phyloP scores from a whole-genome alignment of 2,113 vertebrate genomes.

The Cacatua alba region DNA sequence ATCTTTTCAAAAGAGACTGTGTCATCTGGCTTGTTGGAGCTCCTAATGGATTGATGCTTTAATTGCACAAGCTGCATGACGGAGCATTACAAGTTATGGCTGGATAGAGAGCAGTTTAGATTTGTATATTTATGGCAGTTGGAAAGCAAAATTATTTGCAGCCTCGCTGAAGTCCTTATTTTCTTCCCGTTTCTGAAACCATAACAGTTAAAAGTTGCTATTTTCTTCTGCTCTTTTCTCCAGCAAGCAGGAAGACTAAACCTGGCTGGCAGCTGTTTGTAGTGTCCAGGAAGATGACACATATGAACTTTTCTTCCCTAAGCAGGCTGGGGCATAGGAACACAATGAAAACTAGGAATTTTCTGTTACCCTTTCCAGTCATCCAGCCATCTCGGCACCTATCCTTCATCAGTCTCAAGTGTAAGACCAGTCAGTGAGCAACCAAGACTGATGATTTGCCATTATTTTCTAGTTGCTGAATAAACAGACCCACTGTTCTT shows the following conservation, averaged over 20 bases:
- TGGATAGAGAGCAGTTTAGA: not conserved
- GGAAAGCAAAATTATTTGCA: not conserved
- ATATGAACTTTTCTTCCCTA: fast-evolving
- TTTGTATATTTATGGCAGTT: not conserved
- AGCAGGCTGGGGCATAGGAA: not conserved
- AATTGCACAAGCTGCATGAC: not conserved
- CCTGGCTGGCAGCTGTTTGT: not conserved
- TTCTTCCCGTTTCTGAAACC: not conserved
- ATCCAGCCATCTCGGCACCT: fast-evolving
- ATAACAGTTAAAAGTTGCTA: not conserved
- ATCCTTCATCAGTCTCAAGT: not conserved
- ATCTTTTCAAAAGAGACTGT: not conserved
- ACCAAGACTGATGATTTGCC: not conserved
- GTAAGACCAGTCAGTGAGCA: not conserved
- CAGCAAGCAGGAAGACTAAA: not conserved
- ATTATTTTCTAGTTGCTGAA: not conserved
- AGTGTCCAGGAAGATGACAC: not conserved
- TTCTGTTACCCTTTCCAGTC: not conserved
- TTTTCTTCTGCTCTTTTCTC: not conserved
- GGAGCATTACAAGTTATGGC: not conserved
- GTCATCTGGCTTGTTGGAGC: not conserved
- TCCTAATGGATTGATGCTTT: not conserved
- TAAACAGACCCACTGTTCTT: not conserved
- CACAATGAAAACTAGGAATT: not conserved
- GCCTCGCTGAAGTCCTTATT: not conserved